Conservation (phyloP, 2,888 invertebrate species). For the Dryadula phaetusa region DNA sequence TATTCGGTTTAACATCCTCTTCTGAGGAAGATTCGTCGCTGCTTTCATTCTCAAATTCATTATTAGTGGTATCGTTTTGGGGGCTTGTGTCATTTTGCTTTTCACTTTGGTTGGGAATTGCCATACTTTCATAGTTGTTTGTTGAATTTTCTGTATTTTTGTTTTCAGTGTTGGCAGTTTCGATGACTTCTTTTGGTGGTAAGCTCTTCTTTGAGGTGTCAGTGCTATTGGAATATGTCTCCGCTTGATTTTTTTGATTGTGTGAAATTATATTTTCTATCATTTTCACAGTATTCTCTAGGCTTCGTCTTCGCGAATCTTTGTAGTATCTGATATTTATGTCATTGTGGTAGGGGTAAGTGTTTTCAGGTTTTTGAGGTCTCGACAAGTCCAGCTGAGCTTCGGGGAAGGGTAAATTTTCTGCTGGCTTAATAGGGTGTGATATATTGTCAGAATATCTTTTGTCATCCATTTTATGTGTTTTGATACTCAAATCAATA, state of each 20-base stretch:
- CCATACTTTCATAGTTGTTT: constrained; percentile 5
- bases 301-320: constrained; percentile 61
- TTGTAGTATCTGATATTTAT: constrained; percentile 43
- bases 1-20: constrained; percentile 41
- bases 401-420: background rate
- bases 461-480: constrained; percentile 18
- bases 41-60: constrained; percentile 19
- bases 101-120: constrained; percentile 4
- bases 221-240: background rate
- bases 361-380: constrained; percentile 35
- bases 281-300: constrained; percentile 69
- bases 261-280: constrained; percentile 67
- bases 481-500: constrained; percentile 34
- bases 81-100: background rate
- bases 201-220: background rate
- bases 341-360: constrained; percentile 32
- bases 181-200: constrained; percentile 6
- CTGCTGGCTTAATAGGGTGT: constrained; percentile 9
- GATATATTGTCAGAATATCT: constrained; percentile 9
- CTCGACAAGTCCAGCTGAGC: constrained; percentile 36
- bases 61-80: constrained; percentile 18
- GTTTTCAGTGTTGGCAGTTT: background rate
- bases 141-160: background rate
- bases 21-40: constrained; percentile 41
- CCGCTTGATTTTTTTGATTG: constrained; percentile 26